These are phyloP conservation scores for Enchytraeus crypticus DNA, from an alignment of 2,888 invertebrate species.

Conservation along the genomic window DNA sequence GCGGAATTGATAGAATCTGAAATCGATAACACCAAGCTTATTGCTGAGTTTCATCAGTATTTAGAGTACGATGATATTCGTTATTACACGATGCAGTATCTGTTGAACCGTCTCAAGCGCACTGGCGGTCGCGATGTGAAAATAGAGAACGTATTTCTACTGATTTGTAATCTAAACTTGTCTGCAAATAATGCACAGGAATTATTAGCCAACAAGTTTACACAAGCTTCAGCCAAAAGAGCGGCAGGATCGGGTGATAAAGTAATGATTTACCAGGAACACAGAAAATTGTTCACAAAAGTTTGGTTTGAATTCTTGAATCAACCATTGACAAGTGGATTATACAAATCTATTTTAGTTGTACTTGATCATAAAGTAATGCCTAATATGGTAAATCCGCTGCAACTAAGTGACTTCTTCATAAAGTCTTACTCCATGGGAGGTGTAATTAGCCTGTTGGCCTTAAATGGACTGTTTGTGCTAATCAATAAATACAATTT, in stretches of 20 bases:
- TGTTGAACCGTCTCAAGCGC: conserved; percentile 50
- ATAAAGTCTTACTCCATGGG: conserved; percentile 78
- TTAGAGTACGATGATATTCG: conserved; percentile 63
- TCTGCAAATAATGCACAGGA: conserved; percentile 17
- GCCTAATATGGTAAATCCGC: conserved; percentile 69
- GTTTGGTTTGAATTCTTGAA: conserved; percentile 40
- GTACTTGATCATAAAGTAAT: conserved; percentile 73
- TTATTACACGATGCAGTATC: conserved; percentile 61
- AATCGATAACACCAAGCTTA: not conserved
- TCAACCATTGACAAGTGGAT: conserved; percentile 52
- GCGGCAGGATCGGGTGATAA: conserved; percentile 4
- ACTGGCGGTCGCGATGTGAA: not conserved
- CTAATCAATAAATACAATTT: conserved; percentile 83
- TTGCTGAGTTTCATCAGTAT: not conserved
- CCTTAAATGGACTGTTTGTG: conserved; percentile 81
- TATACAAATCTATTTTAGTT: conserved; percentile 69
- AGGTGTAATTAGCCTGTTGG: conserved; percentile 77
- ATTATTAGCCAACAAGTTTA: not conserved
- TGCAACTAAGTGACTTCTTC: conserved; percentile 79
- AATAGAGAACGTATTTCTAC: conserved; percentile 27
- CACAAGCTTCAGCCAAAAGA: not conserved
- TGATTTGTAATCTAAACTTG: conserved; percentile 32
- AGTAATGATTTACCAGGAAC: conserved; percentile 44
- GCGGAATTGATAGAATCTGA: too few species aligned
- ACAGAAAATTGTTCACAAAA: conserved; percentile 51